Base-by-base conservation (phyloP, 2,113 vertebrate genomes). In the Hyperoodon ampullatus region DNA sequence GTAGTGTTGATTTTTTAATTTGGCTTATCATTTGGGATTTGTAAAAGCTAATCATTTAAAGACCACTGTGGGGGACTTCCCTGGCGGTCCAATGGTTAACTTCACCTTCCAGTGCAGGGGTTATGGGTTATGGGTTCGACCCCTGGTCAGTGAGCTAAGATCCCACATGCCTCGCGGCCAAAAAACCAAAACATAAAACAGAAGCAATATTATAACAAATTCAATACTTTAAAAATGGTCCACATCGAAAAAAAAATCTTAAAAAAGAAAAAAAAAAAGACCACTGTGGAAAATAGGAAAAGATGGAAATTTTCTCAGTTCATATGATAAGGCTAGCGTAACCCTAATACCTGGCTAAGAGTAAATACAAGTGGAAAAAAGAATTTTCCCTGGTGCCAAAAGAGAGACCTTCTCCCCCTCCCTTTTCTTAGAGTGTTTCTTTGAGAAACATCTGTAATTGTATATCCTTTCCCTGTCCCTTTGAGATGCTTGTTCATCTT, bases 1-100 rank as follows among this genome's bases (percentile, higher is more conserved):
- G 86, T 61, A 74, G 21, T 84, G 70, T 78, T 90, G 33, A 44
- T 80, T 88, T 94, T 93, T 61, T 12, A 88, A 42, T 81, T 92
- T 65, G 65, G 23, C 10, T 81, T 95, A 81, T 74, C 44, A 81
- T 30, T 18, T 95, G 21, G 58, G 18, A 47, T 81, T 92, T 72
- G 2, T 81, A 92, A 88, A 81, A 72, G 39, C 33, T 21, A 55
- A 35, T 72, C 8, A 42, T 87, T 92, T 81, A 39, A 63, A 89
- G 74, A 44, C 10, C 11, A 53, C 55, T 58, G 55, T 58, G 55
- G 55, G 55, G 55, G 18, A 21, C 19, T 21, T 58, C 18, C 55
- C 55, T 58, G 55, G 55, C 0, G 2, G 55, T 58, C 19, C 55
- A 58, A 19, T 21, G 55, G 55, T 58, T 58, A 58, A 58, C 55